Base-by-base conservation (phyloP, 2,888 invertebrate species). In the Octodonta nipae region DNA sequence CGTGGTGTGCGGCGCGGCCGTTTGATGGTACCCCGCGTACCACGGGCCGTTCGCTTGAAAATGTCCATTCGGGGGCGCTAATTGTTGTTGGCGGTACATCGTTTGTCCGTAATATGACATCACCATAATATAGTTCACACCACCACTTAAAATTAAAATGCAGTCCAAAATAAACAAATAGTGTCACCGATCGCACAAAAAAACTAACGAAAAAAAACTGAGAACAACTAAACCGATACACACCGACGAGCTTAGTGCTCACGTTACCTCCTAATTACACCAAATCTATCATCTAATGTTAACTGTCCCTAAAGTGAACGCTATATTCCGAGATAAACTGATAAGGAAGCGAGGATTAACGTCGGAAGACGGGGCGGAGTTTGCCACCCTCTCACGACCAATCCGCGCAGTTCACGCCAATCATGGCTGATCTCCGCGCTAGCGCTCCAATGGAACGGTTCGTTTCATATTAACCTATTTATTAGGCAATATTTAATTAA, bases 41-140 rank as follows among this genome's bases (percentile, higher is more conserved):
- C 67, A 67, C 4, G 49, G 42, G 3, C 48, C 36, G 27, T 52
- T 46, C 13, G 49, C 39, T 37, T 57, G 54, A 50, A 66, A 63
- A 26, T 68, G 67, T 3, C 71, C 69, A 45, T 71, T 71, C 36
- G 70, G 61, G 41, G 71, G 37, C 24, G 60, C 54, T 8, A 51
- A 45, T 30, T 50, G 51, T 36, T 58, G 49, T 33, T 57, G 68
- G 59, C 68, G 66, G 40, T 67, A 68, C 53, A 67, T 67, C 52
- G 73, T 69, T 38, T 73, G 67, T 62, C 73, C 73, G 52, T 75
- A 80, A 61, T 80, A 81, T 46, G 78, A 78, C n/a, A n/a, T n/a
- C 64, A 81, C 78, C 81, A 81, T 80, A 28, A 36, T 42, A 32
- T 24, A n/a, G n/a, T 30, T 7, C 15, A 20, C 25, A 29, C 26